These are phyloP conservation scores for Edolisoma coerulescens DNA, from an alignment of 2,113 vertebrate genomes.

Conservation along the genomic window DNA sequence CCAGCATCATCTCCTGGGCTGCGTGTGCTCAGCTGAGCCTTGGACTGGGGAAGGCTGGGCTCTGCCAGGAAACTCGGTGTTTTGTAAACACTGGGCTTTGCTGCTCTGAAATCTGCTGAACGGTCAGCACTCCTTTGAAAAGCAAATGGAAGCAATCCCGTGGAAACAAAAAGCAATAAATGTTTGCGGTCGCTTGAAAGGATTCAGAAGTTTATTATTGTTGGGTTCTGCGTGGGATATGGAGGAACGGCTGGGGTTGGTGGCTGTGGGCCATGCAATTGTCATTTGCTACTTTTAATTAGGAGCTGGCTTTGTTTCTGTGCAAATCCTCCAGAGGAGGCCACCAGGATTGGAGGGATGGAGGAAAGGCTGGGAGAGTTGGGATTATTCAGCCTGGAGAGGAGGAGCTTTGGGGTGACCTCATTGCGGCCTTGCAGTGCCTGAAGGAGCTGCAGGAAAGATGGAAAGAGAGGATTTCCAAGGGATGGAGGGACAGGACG, in stretches of 20 bases:
- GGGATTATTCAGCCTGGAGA: not conserved
- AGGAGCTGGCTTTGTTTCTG: not conserved
- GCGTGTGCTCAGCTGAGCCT: not conserved
- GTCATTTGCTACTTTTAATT: not conserved
- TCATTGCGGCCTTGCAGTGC: fast-evolving
- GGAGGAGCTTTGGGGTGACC: not conserved
- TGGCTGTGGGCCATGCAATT: not conserved
- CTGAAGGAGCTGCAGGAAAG: not conserved
- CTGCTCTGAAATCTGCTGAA: not conserved
- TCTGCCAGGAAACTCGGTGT: slow-evolving; percentile 19
- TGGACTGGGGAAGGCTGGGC: not conserved
- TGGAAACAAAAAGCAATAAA: slow-evolving; percentile 17
- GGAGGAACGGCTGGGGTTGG: not conserved
- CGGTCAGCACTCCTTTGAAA: slow-evolving; percentile 16
- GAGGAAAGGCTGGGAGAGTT: not conserved
- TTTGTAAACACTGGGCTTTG: slow-evolving; percentile 23
- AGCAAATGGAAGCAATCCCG: not conserved
- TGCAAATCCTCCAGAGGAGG: not conserved
- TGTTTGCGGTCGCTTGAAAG: slow-evolving; percentile 1
- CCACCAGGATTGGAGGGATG: not conserved
- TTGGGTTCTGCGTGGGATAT: not conserved
- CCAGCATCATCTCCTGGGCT: not conserved
- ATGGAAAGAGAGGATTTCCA: not conserved
- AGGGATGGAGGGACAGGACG: not conserved
- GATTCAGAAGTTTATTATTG: not conserved